Conservation (phyloP, 2,797 vertebrate genomes). For the Xenopus petersii region DNA sequence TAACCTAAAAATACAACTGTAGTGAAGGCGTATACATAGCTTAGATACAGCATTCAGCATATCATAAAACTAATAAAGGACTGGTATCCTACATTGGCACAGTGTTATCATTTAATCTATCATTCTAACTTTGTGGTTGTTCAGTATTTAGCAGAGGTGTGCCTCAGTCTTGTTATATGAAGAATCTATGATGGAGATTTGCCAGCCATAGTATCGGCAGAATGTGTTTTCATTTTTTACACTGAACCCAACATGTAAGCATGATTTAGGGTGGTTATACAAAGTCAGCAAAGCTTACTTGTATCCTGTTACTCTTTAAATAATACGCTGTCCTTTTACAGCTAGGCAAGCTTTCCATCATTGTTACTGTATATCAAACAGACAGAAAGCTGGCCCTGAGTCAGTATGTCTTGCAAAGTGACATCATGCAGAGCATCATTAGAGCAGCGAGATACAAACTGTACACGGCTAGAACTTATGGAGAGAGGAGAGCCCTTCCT, state of each 20-base stretch:
- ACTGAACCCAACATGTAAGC: slow-evolving; percentile 10
- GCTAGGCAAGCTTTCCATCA: slow-evolving; percentile 38
- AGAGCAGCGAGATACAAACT: slow-evolving; percentile 5
- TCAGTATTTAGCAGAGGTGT: neutral
- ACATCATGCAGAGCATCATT: slow-evolving; percentile 33
- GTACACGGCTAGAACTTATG: slow-evolving; percentile 11
- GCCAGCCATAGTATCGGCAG: neutral
- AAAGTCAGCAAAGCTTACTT: neutral
- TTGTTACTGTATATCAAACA: slow-evolving; percentile 22
- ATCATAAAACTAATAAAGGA: no score
- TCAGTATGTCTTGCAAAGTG: slow-evolving; percentile 19
- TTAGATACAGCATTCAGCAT: no score
- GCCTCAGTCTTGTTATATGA: slow-evolving; percentile 13
- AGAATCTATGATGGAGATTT: slow-evolving; percentile 13
- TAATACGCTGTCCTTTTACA: slow-evolving; percentile 28
- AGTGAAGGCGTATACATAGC: no score
- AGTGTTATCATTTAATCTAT: neutral
- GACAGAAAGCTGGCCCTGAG: slow-evolving; percentile 18
- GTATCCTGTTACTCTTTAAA: slow-evolving; percentile 42
- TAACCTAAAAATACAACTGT: no score
- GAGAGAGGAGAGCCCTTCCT: neutral
- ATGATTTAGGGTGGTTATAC: slow-evolving; percentile 24
- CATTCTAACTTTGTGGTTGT: neutral
- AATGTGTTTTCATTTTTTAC: slow-evolving; percentile 9
- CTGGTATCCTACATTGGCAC: no score